Conservation (phyloP, 2,888 invertebrate species). For the Synanthedon vespiformis region DNA sequence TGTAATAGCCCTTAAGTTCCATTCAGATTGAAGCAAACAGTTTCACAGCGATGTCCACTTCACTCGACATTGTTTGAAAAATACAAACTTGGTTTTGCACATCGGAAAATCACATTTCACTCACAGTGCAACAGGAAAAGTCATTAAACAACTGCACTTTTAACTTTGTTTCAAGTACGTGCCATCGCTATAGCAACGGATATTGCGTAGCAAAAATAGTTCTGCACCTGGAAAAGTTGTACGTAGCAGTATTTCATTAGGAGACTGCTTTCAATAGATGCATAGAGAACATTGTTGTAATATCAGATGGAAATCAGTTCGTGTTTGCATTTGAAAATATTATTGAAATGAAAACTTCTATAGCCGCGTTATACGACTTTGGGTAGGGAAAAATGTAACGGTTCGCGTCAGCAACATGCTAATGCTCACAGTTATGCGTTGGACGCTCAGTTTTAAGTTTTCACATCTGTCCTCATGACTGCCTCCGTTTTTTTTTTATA, state of each 20-base stretch:
- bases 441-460: too few relatives aligned
- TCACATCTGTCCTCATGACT: too few relatives aligned
- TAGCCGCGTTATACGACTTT: too few relatives aligned
- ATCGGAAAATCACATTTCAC: slow-evolving; percentile 12
- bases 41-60: slow-evolving; percentile 60
- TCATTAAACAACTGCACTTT: slow-evolving; percentile 7
- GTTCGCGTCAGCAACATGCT: too few relatives aligned
- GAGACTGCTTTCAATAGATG: background rate
- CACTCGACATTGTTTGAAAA: slow-evolving; percentile 41
- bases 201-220: slow-evolving; percentile 23
- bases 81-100: slow-evolving; percentile 17
- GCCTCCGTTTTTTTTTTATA: too few relatives aligned
- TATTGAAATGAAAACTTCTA: too few relatives aligned
- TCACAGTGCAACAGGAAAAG: slow-evolving; percentile 8
- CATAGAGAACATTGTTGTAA: background rate
- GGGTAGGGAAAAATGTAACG: too few relatives aligned
- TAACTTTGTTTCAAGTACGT: slow-evolving; percentile 30
- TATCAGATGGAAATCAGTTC: too few relatives aligned
- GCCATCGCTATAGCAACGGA: slow-evolving; percentile 50
- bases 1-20: slow-evolving; percentile 61
- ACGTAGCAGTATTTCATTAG: background rate
- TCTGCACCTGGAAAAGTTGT: background rate
- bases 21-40: slow-evolving; percentile 56
- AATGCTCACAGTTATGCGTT: too few relatives aligned
- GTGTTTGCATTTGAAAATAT: too few relatives aligned